Evolutionary conservation across 2,888 invertebrate species (phyloP).

Genomic region (Hyles lineata): DNA sequence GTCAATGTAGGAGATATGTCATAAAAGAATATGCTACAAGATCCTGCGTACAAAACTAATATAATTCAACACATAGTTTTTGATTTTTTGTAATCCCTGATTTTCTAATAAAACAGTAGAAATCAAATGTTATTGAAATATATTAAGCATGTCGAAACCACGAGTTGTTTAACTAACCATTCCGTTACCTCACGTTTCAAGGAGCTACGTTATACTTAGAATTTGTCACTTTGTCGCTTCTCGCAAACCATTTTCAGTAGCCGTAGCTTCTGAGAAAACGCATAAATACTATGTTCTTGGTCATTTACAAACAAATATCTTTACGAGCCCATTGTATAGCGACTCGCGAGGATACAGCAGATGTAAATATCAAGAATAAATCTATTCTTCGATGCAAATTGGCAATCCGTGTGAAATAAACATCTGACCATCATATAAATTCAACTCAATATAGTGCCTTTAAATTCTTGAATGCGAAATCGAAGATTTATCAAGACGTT

Average conservation of each 20-base stretch:
- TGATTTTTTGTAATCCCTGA: too few species aligned
- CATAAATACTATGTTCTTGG: conserved; percentile 36
- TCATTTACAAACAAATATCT: conserved; percentile 56
- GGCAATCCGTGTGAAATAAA: conserved; percentile 16
- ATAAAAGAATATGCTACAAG: background rate
- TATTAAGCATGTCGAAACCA: background rate
- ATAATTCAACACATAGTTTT: too few species aligned
- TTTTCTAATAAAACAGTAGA: too few species aligned
- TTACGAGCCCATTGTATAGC: conserved; percentile 51
- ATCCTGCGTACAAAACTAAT: too few species aligned
- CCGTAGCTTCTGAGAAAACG: conserved; percentile 40
- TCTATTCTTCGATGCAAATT: conserved; percentile 11
- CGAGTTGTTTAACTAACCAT: background rate
- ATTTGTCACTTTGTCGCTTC: conserved; percentile 13
- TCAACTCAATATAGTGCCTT: background rate
- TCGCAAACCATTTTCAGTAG: conserved; percentile 8
- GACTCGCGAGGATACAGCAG: conserved; percentile 22
- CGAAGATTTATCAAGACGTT: conserved; percentile 9
- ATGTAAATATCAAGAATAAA: conserved; percentile 26
- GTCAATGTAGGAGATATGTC: background rate
- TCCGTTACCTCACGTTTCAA: background rate
- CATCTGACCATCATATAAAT: background rate
- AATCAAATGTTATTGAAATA: background rate
- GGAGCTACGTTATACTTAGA: background rate
- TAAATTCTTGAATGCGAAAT: conserved; percentile 12